These are phyloP conservation scores for Drosophila tripunctata DNA, from an alignment of 2,888 invertebrate species.

Conservation along the genomic window DNA sequence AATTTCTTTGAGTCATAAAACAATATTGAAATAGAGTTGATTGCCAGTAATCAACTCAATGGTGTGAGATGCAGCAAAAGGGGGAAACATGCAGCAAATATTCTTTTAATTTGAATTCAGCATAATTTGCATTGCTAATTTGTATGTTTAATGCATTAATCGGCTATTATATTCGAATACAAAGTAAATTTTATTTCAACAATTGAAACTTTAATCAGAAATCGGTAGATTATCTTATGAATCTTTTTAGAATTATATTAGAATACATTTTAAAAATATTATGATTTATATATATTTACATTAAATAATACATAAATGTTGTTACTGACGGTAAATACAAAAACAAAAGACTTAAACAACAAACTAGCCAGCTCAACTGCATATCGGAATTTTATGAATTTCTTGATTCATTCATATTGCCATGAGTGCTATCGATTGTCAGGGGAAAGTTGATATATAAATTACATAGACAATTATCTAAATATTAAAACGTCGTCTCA, in stretches of 20 bases:
- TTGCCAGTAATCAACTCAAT: slow-evolving; percentile 30
- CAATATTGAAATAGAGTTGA: slow-evolving; percentile 36
- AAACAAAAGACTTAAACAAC: slow-evolving; percentile 49
- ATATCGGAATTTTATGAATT: slow-evolving; percentile 42
- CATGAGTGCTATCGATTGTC: slow-evolving; percentile 8
- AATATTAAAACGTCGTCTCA: slow-evolving; percentile 54
- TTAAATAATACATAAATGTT: not conserved
- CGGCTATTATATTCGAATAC: not conserved
- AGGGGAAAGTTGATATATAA: slow-evolving; percentile 58
- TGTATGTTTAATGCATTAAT: not conserved
- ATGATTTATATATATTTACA: not conserved
- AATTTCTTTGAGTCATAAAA: slow-evolving; percentile 70
- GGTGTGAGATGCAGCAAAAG: not conserved
- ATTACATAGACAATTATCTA: slow-evolving; percentile 60
- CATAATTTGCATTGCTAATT: slow-evolving; percentile 39
- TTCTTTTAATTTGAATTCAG: not conserved
- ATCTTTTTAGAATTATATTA: too few species aligned
- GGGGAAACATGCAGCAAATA: not conserved
- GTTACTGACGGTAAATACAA: not conserved
- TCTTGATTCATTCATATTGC: slow-evolving; percentile 34
- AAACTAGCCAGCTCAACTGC: slow-evolving; percentile 33
- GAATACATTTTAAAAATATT: not conserved
- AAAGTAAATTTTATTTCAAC: not conserved
- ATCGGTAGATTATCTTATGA: not conserved
- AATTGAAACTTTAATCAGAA: not conserved